Conservation (phyloP, 1,140 invertebrate species). For the Ladona fulva region DNA sequence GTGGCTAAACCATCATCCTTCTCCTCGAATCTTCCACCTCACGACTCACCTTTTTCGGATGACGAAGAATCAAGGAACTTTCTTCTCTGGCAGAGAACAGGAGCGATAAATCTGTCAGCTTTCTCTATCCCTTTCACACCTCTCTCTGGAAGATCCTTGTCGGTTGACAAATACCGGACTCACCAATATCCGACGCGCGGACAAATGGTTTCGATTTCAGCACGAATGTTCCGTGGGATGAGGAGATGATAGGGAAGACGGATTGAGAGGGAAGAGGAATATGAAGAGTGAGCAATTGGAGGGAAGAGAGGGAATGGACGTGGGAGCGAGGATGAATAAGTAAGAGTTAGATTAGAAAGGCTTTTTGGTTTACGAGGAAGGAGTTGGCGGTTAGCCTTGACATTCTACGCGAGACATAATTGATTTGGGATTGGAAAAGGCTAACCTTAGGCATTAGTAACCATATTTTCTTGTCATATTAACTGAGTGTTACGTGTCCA, state of each 20-base stretch:
- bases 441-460: too few relatives aligned
- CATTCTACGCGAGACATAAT: too few relatives aligned
- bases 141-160: neutral
- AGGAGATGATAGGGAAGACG: neutral
- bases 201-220: neutral
- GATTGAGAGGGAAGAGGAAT: neutral
- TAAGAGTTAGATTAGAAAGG: too few relatives aligned
- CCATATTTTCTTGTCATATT: too few relatives aligned
- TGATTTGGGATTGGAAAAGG: too few relatives aligned
- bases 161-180: neutral
- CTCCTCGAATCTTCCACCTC: neutral
- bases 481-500: too few relatives aligned
- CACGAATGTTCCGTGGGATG: neutral
- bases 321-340: too few relatives aligned
- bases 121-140: neutral
- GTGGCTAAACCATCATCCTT: neutral
- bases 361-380: too few relatives aligned
- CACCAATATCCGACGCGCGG: neutral
- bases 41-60: neutral
- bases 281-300: neutral
- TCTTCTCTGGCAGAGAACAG: too few relatives aligned
- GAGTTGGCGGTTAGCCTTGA: too few relatives aligned
- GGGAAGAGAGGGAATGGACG: neutral
- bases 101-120: too few relatives aligned
- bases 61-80: too few relatives aligned